Percentiles rank a stretch among this genome's conserved stretches.
Evolutionary conservation across 2,797 vertebrate genomes (phyloP).

Genomic region (Apodemus agrarius): DNA sequence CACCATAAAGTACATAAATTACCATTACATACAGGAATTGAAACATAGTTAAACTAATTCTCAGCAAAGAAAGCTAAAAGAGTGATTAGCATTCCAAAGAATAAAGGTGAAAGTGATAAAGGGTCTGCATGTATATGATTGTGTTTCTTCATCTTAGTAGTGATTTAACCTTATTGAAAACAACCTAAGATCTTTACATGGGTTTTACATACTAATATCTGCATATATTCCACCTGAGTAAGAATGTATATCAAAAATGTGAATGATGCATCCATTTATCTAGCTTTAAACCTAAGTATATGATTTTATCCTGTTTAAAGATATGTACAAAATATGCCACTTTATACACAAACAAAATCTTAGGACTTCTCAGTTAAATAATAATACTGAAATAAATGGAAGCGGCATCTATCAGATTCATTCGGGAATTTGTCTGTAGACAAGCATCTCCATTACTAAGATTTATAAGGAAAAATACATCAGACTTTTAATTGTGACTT

Average conservation of each 20-base stretch:
- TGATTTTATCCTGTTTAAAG: neutral
- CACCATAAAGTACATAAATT: neutral
- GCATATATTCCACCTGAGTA: neutral
- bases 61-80: neutral
- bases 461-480: neutral
- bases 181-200: neutral
- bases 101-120: neutral
- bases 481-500: neutral
- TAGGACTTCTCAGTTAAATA: neutral
- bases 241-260: neutral
- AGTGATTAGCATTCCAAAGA: neutral
- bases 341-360: neutral
- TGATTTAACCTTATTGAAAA: neutral
- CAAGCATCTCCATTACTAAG: neutral
- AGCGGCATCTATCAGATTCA: neutral
- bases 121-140: neutral
- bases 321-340: neutral
- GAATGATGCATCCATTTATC: neutral
- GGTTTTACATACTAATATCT: neutral
- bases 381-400: neutral
- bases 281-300: neutral
- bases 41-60: neutral
- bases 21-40: neutral
- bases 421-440: neutral
- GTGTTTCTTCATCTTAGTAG: neutral